A percentile compares a stretch with the other conserved stretches of the same genome.
Evolutionary conservation across 2,888 invertebrate genomes (phyloP).

Genomic region (Hirtodrosophila trivittata): DNA sequence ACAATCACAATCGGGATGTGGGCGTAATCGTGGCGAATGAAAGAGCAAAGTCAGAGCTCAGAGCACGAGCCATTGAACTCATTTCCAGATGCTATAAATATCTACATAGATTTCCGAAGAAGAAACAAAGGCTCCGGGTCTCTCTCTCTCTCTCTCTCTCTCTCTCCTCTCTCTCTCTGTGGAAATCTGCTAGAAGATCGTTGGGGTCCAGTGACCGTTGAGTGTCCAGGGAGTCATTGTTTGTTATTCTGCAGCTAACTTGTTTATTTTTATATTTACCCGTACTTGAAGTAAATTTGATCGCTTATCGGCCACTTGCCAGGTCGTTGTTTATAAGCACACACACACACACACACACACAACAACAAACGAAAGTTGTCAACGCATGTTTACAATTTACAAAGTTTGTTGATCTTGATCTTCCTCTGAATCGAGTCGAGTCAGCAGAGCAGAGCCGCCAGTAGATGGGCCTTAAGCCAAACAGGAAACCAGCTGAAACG

Average conservation of each 20-base stretch:
- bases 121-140: constrained; percentile 30
- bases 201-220: constrained; percentile 38
- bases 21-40: constrained; percentile 32
- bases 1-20: constrained; percentile 34
- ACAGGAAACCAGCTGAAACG: constrained; percentile 53
- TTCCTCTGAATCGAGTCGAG: constrained; percentile 1
- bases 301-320: constrained; percentile 63
- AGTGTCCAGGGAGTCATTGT: constrained; percentile 34
- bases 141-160: too few species aligned
- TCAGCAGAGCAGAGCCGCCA: constrained; percentile 4
- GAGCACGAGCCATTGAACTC: constrained; percentile 43
- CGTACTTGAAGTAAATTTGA: constrained; percentile 22
- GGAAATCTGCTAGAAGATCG: constrained; percentile 21
- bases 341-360: background rate
- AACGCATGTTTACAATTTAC: constrained; percentile 54
- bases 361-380: constrained; percentile 48
- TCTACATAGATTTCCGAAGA: constrained; percentile 14
- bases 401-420: constrained; percentile 66
- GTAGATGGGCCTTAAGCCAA: constrained; percentile 23
- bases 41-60: constrained; percentile 22
- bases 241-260: constrained; percentile 35
- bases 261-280: constrained; percentile 20
- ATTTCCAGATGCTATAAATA: constrained; percentile 35
- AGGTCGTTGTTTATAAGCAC: constrained; percentile 33
- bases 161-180: too few species aligned